These are phyloP conservation scores for Cosmia pyralina DNA, from an alignment of 2,888 invertebrate genomes.

Conservation along the genomic window DNA sequence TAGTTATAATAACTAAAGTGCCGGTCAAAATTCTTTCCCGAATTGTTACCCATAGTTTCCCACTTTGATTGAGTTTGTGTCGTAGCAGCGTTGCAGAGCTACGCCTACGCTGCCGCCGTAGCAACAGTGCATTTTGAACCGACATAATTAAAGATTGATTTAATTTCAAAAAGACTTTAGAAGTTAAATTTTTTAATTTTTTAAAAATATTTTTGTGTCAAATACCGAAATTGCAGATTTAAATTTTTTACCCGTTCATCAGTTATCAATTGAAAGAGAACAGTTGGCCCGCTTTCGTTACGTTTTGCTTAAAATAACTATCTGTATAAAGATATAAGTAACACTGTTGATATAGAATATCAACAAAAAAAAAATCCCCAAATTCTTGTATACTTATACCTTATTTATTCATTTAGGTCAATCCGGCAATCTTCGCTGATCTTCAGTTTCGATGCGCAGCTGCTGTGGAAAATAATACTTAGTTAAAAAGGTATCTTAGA, in stretches of 20 bases:
- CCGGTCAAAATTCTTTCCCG: not conserved
- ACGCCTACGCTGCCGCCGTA: slow-evolving; percentile 7
- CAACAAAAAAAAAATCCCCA: not conserved
- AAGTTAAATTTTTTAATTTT: not conserved
- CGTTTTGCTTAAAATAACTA: not conserved
- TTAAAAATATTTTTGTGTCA: not conserved
- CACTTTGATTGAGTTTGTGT: not conserved
- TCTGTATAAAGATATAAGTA: not conserved
- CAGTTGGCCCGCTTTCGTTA: not conserved
- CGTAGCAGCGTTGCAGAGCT: slow-evolving; percentile 1
- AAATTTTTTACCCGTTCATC: not conserved
- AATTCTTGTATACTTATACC: not conserved
- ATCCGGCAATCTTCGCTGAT: not conserved
- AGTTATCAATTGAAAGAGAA: not conserved
- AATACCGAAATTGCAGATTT: not conserved
- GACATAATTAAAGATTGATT: no score
- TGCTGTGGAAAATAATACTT: not conserved
- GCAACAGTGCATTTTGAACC: not conserved
- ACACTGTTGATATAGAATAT: not conserved
- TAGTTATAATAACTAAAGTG: not conserved
- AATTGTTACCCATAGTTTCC: not conserved
- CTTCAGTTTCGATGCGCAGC: not conserved
- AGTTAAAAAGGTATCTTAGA: not conserved
- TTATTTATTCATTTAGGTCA: slow-evolving; percentile 15
- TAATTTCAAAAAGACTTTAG: no score